Percentiles rank a stretch among this genome's conserved stretches.
These are phyloP conservation scores for Pelvicachromis taeniatus DNA, from an alignment of 2,113 vertebrate genomes.

Conservation along the genomic window DNA sequence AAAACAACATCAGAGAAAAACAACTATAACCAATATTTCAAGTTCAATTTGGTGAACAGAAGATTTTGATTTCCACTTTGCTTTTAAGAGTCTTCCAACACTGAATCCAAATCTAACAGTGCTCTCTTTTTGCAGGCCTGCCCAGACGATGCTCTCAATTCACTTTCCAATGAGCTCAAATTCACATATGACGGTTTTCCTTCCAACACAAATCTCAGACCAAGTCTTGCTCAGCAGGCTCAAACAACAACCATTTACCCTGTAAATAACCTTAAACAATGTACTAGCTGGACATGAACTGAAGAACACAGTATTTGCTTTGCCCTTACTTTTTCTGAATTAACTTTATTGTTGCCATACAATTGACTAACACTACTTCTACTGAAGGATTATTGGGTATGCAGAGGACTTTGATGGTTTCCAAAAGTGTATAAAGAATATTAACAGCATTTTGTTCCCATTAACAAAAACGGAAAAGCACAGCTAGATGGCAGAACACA, in stretches of 20 bases:
- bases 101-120: neutral
- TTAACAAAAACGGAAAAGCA: too few species aligned
- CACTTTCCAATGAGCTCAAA: neutral
- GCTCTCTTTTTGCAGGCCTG: neutral
- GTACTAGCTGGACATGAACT: too few species aligned
- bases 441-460: too few species aligned
- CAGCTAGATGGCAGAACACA: too few species aligned
- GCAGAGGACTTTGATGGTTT: too few species aligned
- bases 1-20: neutral
- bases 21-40: neutral
- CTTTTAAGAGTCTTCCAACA: neutral
- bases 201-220: neutral
- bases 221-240: conserved; percentile 38
- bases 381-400: neutral
- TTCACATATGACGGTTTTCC: too few species aligned
- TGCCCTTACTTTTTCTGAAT: too few species aligned
- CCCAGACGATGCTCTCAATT: neutral
- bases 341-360: neutral
- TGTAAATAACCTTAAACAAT: conserved; percentile 40
- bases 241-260: conserved; percentile 16
- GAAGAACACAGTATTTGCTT: too few species aligned
- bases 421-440: too few species aligned
- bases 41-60: neutral
- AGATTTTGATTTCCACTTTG: neutral
- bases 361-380: neutral